Conservation (phyloP, 2,113 vertebrate species). For the Orycteropus afer region DNA sequence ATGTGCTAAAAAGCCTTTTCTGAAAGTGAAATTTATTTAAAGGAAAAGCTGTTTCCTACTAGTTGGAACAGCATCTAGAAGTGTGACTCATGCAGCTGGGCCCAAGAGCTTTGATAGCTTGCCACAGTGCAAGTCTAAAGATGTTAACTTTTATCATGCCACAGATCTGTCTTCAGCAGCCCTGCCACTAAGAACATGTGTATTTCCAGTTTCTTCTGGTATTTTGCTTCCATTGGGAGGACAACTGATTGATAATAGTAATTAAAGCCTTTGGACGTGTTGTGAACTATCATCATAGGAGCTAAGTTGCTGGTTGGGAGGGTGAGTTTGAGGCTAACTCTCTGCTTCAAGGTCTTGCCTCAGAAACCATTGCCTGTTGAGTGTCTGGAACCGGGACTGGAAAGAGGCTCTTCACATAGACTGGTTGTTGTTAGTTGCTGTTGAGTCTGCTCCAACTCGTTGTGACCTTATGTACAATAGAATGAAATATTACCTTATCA, state of each 20-base stretch:
- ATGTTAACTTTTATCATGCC: constrained; percentile 1
- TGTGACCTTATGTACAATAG: background rate
- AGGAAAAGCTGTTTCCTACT: constrained; percentile 77
- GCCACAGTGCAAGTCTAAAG: constrained; percentile 52
- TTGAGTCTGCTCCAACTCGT: background rate
- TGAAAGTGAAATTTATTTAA: constrained; percentile 82
- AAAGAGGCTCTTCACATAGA: background rate
- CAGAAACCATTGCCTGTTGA: background rate
- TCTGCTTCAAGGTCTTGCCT: background rate
- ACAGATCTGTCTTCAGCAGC: background rate
- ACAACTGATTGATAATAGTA: background rate
- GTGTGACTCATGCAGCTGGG: constrained; percentile 60
- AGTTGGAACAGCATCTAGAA: constrained; percentile 66
- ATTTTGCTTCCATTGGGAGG: background rate
- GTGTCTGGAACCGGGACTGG: background rate
- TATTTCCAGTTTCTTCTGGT: constrained; percentile 18
- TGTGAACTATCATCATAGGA: background rate
- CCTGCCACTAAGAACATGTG: background rate
- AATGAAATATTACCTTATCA: background rate
- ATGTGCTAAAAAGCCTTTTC: constrained; percentile 70
- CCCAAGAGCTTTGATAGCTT: constrained; percentile 63
- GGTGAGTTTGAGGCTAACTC: background rate
- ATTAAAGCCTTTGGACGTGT: background rate
- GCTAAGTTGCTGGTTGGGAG: background rate
- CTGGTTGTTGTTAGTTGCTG: background rate